These are phyloP conservation scores for Dicaeum eximium DNA, from an alignment of 2,113 vertebrate species.

Conservation along the genomic window DNA sequence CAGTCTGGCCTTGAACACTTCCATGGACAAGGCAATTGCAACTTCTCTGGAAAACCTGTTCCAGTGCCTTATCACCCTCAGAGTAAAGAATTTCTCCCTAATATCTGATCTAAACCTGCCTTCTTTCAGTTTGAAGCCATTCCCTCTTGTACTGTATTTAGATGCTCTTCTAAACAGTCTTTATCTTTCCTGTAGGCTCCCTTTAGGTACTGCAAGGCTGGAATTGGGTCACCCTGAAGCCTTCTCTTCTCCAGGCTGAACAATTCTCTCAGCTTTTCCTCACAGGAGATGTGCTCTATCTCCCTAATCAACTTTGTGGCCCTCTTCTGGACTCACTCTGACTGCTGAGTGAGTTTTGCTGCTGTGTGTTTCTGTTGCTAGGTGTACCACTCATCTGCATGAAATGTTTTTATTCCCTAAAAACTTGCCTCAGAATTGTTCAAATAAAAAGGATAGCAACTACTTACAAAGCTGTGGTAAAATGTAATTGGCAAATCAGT, in stretches of 20 bases:
- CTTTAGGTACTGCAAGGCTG: neutral
- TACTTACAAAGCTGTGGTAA: neutral
- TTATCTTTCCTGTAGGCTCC: neutral
- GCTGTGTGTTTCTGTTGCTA: fast-evolving
- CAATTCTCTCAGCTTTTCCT: neutral
- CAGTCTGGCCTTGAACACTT: neutral
- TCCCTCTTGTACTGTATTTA: neutral
- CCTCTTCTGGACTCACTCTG: neutral
- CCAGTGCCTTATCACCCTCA: neutral
- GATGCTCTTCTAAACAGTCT: neutral
- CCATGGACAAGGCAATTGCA: neutral
- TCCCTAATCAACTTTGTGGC: neutral
- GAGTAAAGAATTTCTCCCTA: neutral
- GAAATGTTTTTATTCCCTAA: neutral
- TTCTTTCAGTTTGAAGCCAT: neutral
- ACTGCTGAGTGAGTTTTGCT: neutral
- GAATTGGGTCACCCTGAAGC: neutral
- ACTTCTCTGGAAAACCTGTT: neutral
- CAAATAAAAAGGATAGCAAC: neutral
- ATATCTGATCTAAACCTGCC: neutral
- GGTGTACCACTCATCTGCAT: neutral
- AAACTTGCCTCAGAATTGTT: neutral
- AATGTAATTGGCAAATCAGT: neutral
- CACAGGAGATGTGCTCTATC: neutral
- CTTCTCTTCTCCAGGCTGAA: neutral